These are phyloP conservation scores for Fulmarus glacialis DNA, from an alignment of 2,113 vertebrate species.

Conservation along the genomic window DNA sequence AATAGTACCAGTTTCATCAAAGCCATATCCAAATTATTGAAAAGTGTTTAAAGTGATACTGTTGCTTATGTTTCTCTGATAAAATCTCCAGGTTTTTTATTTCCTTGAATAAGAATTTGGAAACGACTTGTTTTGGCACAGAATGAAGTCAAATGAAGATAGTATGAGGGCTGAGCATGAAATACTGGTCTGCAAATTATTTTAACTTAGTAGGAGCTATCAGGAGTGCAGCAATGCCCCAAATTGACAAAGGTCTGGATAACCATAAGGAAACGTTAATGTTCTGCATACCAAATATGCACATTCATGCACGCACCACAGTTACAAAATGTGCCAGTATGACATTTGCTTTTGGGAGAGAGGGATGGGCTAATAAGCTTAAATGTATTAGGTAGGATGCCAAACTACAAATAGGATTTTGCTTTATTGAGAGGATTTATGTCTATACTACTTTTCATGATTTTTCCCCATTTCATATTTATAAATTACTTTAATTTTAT, in stretches of 20 bases:
- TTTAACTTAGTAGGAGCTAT: not conserved
- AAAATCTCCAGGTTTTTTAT: not conserved
- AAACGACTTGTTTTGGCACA: not conserved
- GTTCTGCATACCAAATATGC: not conserved
- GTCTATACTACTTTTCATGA: not conserved
- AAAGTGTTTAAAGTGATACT: not conserved
- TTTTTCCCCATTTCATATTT: not conserved
- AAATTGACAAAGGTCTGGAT: not conserved
- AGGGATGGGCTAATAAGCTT: not conserved
- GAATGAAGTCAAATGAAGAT: not conserved
- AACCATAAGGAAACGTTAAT: not conserved
- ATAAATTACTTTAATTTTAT: not conserved
- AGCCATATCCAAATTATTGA: not conserved
- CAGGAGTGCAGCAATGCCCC: not conserved
- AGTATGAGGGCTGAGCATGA: not conserved
- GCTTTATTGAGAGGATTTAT: not conserved
- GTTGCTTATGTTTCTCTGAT: not conserved
- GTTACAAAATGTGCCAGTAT: not conserved
- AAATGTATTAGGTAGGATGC: not conserved
- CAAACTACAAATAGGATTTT: not conserved
- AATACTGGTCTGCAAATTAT: not conserved
- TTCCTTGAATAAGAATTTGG: not conserved
- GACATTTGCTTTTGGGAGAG: not conserved
- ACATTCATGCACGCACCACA: not conserved
- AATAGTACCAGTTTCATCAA: not conserved